A percentile compares a stretch with the other conserved stretches of the same genome.
phyloP scores from a whole-genome alignment of 1,140 invertebrate genomes.

The Cecropterus lyciades region DNA sequence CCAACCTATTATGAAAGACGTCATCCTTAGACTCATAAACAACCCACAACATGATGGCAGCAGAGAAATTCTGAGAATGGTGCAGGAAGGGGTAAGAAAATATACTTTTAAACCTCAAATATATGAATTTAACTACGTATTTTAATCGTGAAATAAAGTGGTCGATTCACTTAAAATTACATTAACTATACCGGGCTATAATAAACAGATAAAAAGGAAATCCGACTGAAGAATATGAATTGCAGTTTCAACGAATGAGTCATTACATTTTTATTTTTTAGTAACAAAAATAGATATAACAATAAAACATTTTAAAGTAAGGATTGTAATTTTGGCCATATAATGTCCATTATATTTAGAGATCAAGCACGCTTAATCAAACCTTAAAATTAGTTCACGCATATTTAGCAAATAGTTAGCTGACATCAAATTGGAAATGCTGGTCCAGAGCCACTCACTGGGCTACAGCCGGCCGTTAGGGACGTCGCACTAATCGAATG shows the following conservation, averaged over 20 bases:
- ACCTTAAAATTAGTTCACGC: slow-evolving; percentile 53
- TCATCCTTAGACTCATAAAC: slow-evolving; percentile 89
- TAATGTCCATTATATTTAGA: too few relatives aligned
- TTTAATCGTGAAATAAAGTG: too few relatives aligned
- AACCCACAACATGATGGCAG: slow-evolving; percentile 88
- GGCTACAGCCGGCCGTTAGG: slow-evolving; percentile 27
- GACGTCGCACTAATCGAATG: slow-evolving; percentile 55
- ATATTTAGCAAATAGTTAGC: slow-evolving; percentile 43
- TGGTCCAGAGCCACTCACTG: slow-evolving; percentile 15
- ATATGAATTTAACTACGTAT: too few relatives aligned
- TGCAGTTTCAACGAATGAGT: too few relatives aligned
- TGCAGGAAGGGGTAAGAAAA: slow-evolving; percentile 92
- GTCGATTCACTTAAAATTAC: too few relatives aligned
- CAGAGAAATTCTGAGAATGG: slow-evolving; percentile 87
- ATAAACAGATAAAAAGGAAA: too few relatives aligned
- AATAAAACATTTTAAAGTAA: too few relatives aligned
- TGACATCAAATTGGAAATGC: slow-evolving; percentile 36
- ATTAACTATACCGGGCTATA: too few relatives aligned
- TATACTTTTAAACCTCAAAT: neutral
- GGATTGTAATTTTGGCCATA: too few relatives aligned
- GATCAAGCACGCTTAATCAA: slow-evolving; percentile 15
- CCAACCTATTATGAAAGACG: slow-evolving; percentile 89
- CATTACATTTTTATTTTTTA: too few relatives aligned
- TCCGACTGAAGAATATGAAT: too few relatives aligned
- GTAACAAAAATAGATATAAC: too few relatives aligned